A percentile compares a stretch with the other conserved stretches of the same genome.
phyloP scores from a whole-genome alignment of 2,113 vertebrate species.

The Vanacampus margaritifer region DNA sequence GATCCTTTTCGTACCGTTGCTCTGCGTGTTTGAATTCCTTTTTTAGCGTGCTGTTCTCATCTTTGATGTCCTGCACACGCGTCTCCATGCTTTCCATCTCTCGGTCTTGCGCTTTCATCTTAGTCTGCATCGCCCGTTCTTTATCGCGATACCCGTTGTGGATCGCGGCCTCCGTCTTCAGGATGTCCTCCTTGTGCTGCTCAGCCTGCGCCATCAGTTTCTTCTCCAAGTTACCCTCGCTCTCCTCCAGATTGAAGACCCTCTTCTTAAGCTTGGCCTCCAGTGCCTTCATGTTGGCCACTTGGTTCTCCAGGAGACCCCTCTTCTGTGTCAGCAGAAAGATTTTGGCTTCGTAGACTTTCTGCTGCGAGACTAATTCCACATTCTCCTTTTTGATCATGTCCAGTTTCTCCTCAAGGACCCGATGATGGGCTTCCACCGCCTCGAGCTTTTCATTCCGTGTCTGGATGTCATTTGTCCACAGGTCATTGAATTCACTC shows the following conservation, averaged over 20 bases:
- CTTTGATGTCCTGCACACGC: not conserved
- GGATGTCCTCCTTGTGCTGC: not conserved
- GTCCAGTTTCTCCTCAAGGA: not conserved
- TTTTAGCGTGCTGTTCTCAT: not conserved
- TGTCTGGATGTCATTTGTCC: not conserved
- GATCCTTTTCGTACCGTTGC: not conserved
- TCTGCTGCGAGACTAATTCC: not conserved
- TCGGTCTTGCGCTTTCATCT: not conserved
- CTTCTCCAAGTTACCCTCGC: not conserved
- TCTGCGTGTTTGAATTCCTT: not conserved
- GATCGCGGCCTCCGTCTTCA: no score
- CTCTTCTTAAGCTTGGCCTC: not conserved
- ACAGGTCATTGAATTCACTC: not conserved
- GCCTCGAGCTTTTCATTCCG: not conserved
- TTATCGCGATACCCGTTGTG: not conserved
- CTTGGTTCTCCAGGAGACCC: not conserved
- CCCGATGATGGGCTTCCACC: not conserved
- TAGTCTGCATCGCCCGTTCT: not conserved
- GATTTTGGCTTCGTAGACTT: not conserved
- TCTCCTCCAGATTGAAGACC: not conserved
- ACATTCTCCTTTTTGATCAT: not conserved
- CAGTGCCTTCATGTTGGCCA: not conserved
- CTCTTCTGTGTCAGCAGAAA: not conserved
- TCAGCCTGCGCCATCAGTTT: not conserved
- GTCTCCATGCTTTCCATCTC: not conserved